Conservation (phyloP, 2,797 vertebrate species). For the Microctenopoma stevenorrisi region DNA sequence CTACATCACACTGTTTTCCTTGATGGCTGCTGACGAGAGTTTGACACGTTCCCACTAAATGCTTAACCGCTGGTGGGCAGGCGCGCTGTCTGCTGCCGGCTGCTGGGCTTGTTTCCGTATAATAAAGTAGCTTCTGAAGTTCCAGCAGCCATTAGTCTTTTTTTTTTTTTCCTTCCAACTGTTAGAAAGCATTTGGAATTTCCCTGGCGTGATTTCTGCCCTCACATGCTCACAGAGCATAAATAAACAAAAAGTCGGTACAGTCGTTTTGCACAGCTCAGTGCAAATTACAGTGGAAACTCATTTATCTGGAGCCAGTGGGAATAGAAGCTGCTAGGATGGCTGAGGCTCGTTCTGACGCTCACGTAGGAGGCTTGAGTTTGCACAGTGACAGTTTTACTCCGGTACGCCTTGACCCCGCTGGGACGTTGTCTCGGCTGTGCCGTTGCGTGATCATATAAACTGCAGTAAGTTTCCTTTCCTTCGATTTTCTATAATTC, state of each 20-base stretch:
- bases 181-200: conserved; percentile 62
- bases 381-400: conserved; percentile 21
- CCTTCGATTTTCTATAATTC: background rate
- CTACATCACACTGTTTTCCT: conserved; percentile 47
- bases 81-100: conserved; percentile 2
- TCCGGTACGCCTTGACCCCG: background rate
- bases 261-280: conserved; percentile 70
- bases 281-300: conserved; percentile 66
- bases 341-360: conserved; percentile 48
- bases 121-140: conserved; percentile 58
- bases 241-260: conserved; percentile 65
- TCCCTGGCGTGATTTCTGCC: conserved; percentile 54
- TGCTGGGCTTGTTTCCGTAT: background rate
- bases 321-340: conserved; percentile 63
- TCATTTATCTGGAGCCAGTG: conserved; percentile 68
- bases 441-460: background rate
- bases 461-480: background rate
- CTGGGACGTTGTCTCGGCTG: background rate
- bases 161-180: conserved; percentile 4
- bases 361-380: conserved; percentile 27
- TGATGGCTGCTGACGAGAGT: conserved; percentile 50
- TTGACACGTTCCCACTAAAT: conserved; percentile 54
- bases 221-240: conserved; percentile 49
- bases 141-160: conserved; percentile 56
- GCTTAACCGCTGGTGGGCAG: conserved; percentile 32